phyloP scores from a whole-genome alignment of 2,797 vertebrate genomes.

The Echiichthys vipera region DNA sequence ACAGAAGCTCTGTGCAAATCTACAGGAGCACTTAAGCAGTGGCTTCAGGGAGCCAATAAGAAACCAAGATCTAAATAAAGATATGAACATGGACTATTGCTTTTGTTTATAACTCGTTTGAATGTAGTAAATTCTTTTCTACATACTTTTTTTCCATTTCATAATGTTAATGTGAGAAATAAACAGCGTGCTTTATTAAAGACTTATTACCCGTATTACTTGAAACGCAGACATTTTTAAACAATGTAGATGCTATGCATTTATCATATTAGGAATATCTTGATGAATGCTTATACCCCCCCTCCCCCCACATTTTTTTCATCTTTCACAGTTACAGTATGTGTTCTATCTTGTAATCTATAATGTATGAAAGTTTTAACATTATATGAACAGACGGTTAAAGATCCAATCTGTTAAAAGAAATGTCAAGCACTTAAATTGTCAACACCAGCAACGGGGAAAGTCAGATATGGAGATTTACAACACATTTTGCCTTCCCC shows the following conservation, averaged over 20 bases:
- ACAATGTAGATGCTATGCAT: slow-evolving; percentile 85
- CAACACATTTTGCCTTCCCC: slow-evolving; percentile 58
- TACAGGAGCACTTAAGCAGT: slow-evolving; percentile 71
- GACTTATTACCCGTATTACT: slow-evolving; percentile 85
- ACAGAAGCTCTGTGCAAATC: slow-evolving; percentile 61
- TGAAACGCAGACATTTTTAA: slow-evolving; percentile 85
- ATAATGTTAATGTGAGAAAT: slow-evolving; percentile 46
- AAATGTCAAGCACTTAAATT: slow-evolving; percentile 86
- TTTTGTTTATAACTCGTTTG: not conserved
- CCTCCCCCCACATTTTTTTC: slow-evolving; percentile 31
- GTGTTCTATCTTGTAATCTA: slow-evolving; percentile 69
- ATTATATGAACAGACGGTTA: slow-evolving; percentile 92
- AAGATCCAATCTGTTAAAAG: slow-evolving; percentile 93
- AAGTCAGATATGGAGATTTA: slow-evolving; percentile 74
- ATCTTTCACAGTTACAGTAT: slow-evolving; percentile 74
- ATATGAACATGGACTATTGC: not conserved
- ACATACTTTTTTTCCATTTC: not conserved
- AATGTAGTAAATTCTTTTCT: not conserved
- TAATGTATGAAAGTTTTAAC: slow-evolving; percentile 79
- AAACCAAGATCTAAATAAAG: slow-evolving; percentile 77
- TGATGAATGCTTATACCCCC: slow-evolving; percentile 77
- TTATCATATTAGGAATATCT: slow-evolving; percentile 82
- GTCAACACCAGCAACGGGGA: slow-evolving; percentile 79
- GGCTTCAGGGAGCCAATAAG: slow-evolving; percentile 83
- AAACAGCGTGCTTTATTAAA: slow-evolving; percentile 76